These are phyloP conservation scores for Sterrhoptilus dennistouni DNA, from an alignment of 2,113 vertebrate genomes.

Conservation along the genomic window DNA sequence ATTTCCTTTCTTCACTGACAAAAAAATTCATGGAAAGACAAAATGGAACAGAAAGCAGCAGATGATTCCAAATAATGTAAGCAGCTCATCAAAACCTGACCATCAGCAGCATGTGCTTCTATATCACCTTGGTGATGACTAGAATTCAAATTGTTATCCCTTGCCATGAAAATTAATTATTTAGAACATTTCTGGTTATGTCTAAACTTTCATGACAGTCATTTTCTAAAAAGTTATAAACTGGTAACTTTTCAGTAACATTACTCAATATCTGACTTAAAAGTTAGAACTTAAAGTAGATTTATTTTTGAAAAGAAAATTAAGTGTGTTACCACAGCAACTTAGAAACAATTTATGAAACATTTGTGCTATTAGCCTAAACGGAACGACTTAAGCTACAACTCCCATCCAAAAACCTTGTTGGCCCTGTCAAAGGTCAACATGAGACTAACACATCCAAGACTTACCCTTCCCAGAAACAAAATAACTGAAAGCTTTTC, in stretches of 20 bases:
- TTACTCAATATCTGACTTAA: not conserved
- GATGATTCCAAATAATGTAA: not conserved
- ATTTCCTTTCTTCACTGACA: not conserved
- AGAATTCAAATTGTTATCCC: not conserved
- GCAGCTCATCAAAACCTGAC: not conserved
- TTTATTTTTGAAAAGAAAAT: not conserved
- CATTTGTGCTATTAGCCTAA: conserved; percentile 12
- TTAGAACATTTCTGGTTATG: not conserved
- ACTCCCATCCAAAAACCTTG: not conserved
- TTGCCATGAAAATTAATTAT: not conserved
- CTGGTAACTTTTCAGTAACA: not conserved
- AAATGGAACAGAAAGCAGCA: not conserved
- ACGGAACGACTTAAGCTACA: conserved; percentile 1
- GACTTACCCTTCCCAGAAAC: not conserved
- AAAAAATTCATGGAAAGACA: not conserved
- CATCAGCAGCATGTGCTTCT: not conserved
- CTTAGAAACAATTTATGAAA: conserved; percentile 37
- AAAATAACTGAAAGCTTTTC: not conserved
- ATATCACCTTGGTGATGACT: not conserved
- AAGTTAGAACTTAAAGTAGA: conserved; percentile 17
- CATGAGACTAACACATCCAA: not conserved
- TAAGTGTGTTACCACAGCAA: conserved; percentile 3
- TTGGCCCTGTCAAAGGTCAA: not conserved
- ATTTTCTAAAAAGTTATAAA: not conserved
- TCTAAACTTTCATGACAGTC: not conserved